A percentile compares a stretch with the other conserved stretches of the same genome.
phyloP scores from a whole-genome alignment of 1,140 invertebrate species.

The Lordiphosa clarofinis region DNA sequence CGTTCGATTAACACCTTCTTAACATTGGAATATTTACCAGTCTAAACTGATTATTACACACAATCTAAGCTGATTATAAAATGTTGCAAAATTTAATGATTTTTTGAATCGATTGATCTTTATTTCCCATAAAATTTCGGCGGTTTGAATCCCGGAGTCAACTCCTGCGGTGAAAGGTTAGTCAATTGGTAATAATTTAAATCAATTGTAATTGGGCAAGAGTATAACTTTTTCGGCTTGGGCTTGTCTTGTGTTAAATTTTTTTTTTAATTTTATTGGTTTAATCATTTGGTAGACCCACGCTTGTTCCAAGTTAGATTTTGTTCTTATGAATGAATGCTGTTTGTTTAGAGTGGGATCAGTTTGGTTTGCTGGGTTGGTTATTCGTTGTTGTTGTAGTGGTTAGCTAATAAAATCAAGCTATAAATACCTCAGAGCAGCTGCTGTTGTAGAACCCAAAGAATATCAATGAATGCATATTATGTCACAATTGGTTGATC shows the following conservation, averaged over 20 bases:
- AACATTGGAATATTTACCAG: too few relatives aligned
- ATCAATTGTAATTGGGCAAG: too few relatives aligned
- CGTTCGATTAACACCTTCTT: too few relatives aligned
- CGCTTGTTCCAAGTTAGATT: slow-evolving; percentile 18
- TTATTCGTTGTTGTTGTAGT: slow-evolving; percentile 11
- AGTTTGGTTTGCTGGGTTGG: slow-evolving; percentile 12
- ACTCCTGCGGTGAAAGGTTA: too few relatives aligned
- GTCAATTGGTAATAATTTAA: too few relatives aligned
- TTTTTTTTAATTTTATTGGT: slow-evolving; percentile 27
- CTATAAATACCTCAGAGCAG: slow-evolving; percentile 53
- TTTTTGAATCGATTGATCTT: too few relatives aligned
- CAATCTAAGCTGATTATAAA: too few relatives aligned
- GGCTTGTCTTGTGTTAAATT: neutral
- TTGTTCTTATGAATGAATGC: slow-evolving; percentile 40
- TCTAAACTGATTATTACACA: too few relatives aligned
- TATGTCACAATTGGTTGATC: slow-evolving; percentile 58
- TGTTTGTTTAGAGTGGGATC: slow-evolving; percentile 26
- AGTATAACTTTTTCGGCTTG: too few relatives aligned
- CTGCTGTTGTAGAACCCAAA: slow-evolving; percentile 10
- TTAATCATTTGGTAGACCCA: slow-evolving; percentile 23
- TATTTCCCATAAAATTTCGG: too few relatives aligned
- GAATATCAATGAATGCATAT: slow-evolving; percentile 17
- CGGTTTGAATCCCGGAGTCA: too few relatives aligned
- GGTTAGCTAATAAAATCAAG: slow-evolving; percentile 55
- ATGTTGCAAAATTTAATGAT: too few relatives aligned